phyloP scores from a whole-genome alignment of 2,888 invertebrate genomes.

The Erebia ligea region DNA sequence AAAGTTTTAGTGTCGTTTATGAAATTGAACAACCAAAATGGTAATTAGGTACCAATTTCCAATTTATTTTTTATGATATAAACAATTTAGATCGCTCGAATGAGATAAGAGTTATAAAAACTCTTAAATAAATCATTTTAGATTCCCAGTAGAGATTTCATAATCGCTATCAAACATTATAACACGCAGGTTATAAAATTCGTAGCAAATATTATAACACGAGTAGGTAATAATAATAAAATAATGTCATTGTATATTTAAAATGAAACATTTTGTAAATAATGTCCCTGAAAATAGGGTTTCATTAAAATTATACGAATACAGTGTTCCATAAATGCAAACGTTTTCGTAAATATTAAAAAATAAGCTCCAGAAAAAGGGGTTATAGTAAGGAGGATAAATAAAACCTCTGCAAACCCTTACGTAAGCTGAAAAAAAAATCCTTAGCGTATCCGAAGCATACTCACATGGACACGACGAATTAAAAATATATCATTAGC shows the following conservation, averaged over 20 bases:
- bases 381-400: slow-evolving; percentile 33
- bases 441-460: slow-evolving; percentile 51
- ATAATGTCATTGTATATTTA: too few relatives aligned
- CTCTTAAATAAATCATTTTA: slow-evolving; percentile 12
- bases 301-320: neutral
- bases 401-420: slow-evolving; percentile 59
- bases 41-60: neutral
- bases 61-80: neutral
- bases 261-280: neutral
- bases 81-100: neutral
- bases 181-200: slow-evolving; percentile 10
- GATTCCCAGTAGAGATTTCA: slow-evolving; percentile 4
- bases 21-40: neutral
- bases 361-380: neutral
- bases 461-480: slow-evolving; percentile 65
- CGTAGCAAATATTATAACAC: neutral
- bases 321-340: slow-evolving; percentile 8
- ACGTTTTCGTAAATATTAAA: slow-evolving; percentile 8
- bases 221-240: neutral
- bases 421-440: slow-evolving; percentile 65
- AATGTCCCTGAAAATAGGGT: neutral
- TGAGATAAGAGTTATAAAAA: slow-evolving; percentile 9
- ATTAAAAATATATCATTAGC: slow-evolving; percentile 37
- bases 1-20: neutral
- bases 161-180: neutral